A percentile compares a stretch with the other conserved stretches of the same genome.
phyloP scores from a whole-genome alignment of 2,888 invertebrate genomes.

The Ametastegia equiseti region DNA sequence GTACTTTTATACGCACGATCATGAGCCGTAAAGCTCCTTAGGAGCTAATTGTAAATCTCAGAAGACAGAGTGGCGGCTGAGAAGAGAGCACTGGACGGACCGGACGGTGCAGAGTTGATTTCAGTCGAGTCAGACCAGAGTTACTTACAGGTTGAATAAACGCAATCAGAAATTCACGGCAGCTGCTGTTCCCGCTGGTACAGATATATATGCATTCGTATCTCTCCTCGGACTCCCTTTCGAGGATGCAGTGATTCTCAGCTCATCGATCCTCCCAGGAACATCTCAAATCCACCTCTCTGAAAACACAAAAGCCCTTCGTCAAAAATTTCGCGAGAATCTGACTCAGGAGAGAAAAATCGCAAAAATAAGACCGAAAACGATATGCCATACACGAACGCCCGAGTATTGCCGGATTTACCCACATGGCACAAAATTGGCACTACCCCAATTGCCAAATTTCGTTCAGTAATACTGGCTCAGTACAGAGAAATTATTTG shows the following conservation, averaged over 20 bases:
- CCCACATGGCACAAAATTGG: neutral
- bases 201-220: conserved; percentile 35
- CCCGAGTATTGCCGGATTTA: too few relatives aligned
- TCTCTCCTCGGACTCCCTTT: conserved; percentile 32
- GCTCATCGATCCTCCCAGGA: neutral
- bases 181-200: conserved; percentile 41
- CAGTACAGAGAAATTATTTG: too few relatives aligned
- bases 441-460: too few relatives aligned
- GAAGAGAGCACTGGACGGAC: neutral
- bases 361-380: too few relatives aligned
- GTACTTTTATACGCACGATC: neutral
- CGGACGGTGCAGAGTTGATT: conserved; percentile 26
- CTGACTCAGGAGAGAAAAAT: too few relatives aligned
- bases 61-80: conserved; percentile 29
- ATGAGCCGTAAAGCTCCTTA: conserved; percentile 25
- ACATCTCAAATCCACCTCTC: neutral
- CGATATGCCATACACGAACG: too few relatives aligned
- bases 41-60: conserved; percentile 42
- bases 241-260: conserved; percentile 31
- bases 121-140: conserved; percentile 38
- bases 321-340: too few relatives aligned
- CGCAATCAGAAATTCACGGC: conserved; percentile 45
- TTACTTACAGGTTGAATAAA: conserved; percentile 46
- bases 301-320: too few relatives aligned
- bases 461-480: too few relatives aligned